phyloP scores from a whole-genome alignment of 2,888 invertebrate species.

The Xanthia icteritia region DNA sequence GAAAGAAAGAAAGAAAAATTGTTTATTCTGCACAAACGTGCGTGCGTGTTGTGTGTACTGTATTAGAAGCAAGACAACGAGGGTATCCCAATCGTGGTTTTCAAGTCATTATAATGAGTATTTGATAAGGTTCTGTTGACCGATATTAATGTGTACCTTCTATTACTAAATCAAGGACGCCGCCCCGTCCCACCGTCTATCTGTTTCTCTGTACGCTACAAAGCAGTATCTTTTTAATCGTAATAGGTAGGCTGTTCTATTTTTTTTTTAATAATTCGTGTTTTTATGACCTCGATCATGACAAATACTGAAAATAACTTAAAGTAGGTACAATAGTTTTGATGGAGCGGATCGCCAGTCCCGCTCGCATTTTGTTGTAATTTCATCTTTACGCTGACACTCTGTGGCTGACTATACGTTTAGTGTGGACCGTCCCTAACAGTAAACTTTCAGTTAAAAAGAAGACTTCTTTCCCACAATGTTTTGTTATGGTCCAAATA shows the following conservation, averaged over 20 bases:
- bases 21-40: too few species aligned
- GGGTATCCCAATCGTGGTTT: too few species aligned
- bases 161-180: too few species aligned
- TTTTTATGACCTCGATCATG: background rate
- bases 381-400: background rate
- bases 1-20: too few species aligned
- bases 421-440: slow-evolving; percentile 23
- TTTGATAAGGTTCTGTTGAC: too few species aligned
- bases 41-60: too few species aligned
- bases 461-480: slow-evolving; percentile 52
- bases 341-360: too few species aligned
- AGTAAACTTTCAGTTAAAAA: slow-evolving; percentile 43
- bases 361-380: background rate
- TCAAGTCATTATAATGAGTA: too few species aligned
- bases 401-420: background rate
- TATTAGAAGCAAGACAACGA: too few species aligned
- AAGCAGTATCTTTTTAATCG: background rate
- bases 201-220: background rate
- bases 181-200: background rate
- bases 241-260: background rate
- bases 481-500: slow-evolving; percentile 59
- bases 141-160: too few species aligned
- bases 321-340: background rate
- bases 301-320: background rate
- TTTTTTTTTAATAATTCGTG: background rate